Percentiles rank a stretch among this genome's conserved stretches.
Conservation (phyloP, 1,140 invertebrate species). For the Drosophila pruinosa region DNA sequence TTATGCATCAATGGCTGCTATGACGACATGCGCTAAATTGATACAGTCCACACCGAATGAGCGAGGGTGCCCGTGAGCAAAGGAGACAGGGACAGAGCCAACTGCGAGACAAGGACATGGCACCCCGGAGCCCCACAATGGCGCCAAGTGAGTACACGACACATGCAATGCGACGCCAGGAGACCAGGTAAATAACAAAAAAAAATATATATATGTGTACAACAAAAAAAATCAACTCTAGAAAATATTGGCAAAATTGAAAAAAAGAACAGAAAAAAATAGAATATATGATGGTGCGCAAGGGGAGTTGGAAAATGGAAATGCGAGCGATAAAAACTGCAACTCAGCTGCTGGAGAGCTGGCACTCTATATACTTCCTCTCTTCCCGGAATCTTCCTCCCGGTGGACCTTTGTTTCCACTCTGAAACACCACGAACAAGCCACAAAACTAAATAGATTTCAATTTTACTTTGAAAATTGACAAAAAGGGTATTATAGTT, state of each 20-base stretch:
- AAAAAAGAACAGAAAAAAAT: constrained; percentile 40
- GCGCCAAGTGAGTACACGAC: constrained; percentile 59
- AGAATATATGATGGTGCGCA: constrained; percentile 11
- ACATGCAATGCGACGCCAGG: constrained; percentile 64
- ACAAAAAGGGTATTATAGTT: no score
- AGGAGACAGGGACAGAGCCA: not conserved
- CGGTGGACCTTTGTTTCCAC: constrained; percentile 25
- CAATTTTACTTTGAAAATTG: constrained; percentile 8
- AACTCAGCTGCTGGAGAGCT: constrained; percentile 20
- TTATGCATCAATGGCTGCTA: constrained; percentile 79
- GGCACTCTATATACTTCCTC: not conserved
- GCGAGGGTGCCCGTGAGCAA: not conserved
- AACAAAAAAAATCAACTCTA: constrained; percentile 33
- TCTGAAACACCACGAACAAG: constrained; percentile 54
- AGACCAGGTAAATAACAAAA: constrained; percentile 64
- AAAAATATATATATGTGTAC: not conserved
- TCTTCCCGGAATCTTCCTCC: no score
- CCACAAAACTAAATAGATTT: constrained; percentile 77
- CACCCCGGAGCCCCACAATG: constrained; percentile 33
- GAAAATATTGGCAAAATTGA: constrained; percentile 77
- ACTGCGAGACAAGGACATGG: constrained; percentile 49
- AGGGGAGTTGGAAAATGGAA: constrained; percentile 16
- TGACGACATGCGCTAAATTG: constrained; percentile 79
- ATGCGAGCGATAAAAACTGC: constrained; percentile 54
- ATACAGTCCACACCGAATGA: constrained; percentile 61